Evolutionary conservation across 2,888 invertebrate genomes (phyloP), one percentile per base, ranked within the genome.

Genomic region (Lasius fuliginosus): DNA sequence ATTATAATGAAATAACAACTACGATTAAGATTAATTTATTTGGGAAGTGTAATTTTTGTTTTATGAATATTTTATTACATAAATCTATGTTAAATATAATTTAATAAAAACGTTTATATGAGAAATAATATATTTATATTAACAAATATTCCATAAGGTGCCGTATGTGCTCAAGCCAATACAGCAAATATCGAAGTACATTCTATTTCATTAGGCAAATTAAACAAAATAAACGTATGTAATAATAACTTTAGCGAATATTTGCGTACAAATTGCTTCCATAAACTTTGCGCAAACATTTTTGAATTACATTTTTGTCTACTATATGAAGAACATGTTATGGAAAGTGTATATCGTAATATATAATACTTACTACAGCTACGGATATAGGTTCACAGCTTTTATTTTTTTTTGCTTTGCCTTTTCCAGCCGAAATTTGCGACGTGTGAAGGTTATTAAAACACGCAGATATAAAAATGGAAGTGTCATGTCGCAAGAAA

Each of bases 351-450:
- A 33, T 15, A 46, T 11, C 15, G 15, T 12, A 30, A 30, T 46
- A 30, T 46, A 40, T 30, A 33, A n/a, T 49, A 90, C 90, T 74
- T 82, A 90, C 90, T 6, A 90, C 69, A 18, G 90, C 90, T 62
- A 89, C 75, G 0, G 84, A 27, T 8, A 67, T 9, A 3, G 83
- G 36, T 5, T 86, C 71, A 18, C 85, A 83, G 12, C 5, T n/a
- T 65, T 4, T 73, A 5, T 74, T 18, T 11, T 5, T n/a, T 42
- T 53, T 58, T 1, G 0, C 15, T n/a, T 23, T 84, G 18, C 12
- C 42, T 58, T 33, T 83, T 42, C 53, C 62, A 3, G 67, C 36
- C 11, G 9, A 4, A 81, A 40, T 71, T 49, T 62, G 67, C 30
- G 89, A 77, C 1, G 84, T 82, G 53, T 87, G 82, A 23, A 86